These are phyloP conservation scores for Drosophila phalerata DNA, from an alignment of 2,888 invertebrate genomes.

Conservation along the genomic window DNA sequence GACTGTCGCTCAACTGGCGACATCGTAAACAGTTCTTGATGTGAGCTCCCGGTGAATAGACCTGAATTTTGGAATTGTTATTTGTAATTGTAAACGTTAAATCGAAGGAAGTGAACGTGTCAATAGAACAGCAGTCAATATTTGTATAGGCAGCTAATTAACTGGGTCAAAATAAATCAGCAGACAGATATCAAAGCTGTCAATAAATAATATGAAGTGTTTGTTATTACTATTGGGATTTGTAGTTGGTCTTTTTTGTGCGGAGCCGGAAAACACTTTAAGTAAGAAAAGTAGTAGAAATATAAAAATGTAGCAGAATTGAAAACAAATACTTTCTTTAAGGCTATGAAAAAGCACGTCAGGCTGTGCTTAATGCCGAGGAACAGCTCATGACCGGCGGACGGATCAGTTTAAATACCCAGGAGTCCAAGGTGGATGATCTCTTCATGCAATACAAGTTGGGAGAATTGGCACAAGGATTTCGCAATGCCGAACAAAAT, in stretches of 20 bases:
- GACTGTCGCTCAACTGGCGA: background rate
- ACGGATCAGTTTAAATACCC: conserved; percentile 64
- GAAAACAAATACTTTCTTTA: background rate
- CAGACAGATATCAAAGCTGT: background rate
- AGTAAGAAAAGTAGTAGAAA: conserved; percentile 37
- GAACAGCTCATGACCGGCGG: conserved; percentile 82
- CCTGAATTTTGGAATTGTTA: conserved; percentile 18
- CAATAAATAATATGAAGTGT: conserved; percentile 36
- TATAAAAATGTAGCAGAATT: too few species aligned
- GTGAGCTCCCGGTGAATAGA: conserved; percentile 36
- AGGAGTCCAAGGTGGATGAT: conserved; percentile 78
- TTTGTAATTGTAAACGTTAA: background rate
- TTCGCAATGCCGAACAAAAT: conserved; percentile 75
- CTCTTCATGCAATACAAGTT: conserved; percentile 82
- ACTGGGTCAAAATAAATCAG: conserved; percentile 29
- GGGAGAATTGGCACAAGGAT: conserved; percentile 78
- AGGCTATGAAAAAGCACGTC: conserved; percentile 82
- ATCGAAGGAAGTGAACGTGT: conserved; percentile 29
- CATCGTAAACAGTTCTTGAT: conserved; percentile 55
- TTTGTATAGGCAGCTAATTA: conserved; percentile 59
- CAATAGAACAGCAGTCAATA: conserved; percentile 54
- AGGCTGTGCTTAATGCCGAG: conserved; percentile 81
- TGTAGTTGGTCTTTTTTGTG: conserved; percentile 10
- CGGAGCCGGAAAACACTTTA: conserved; percentile 26
- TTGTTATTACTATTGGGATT: conserved; percentile 24